Evolutionary conservation across 2,888 invertebrate genomes (phyloP).

Genomic region (Selenia dentaria): DNA sequence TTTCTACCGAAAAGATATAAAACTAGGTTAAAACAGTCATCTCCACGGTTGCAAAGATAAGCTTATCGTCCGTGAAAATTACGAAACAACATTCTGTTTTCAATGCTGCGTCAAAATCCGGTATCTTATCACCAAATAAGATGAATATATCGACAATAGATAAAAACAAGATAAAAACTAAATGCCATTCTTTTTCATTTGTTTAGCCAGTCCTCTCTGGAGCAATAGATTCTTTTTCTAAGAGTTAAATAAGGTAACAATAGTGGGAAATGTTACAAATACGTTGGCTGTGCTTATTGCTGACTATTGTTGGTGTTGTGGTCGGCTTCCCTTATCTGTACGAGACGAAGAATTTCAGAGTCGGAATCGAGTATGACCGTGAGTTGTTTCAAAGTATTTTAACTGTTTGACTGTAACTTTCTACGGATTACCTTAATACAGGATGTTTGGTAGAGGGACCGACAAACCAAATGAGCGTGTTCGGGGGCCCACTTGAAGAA

Average conservation of each 20-base stretch:
- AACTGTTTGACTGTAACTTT: too few species aligned
- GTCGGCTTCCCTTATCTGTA: conserved; percentile 48
- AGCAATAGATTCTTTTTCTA: conserved; percentile 9
- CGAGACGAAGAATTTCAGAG: conserved; percentile 57
- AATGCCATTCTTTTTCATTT: conserved; percentile 2
- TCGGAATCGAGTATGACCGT: conserved; percentile 77
- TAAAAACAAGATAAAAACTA: conserved; percentile 12
- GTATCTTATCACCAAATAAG: conserved; percentile 9
- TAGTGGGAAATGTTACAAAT: conserved; percentile 19
- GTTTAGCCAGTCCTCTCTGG: conserved; percentile 3
- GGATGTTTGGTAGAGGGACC: too few species aligned
- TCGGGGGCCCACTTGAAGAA: too few species aligned
- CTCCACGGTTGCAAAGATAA: conserved; percentile 42
- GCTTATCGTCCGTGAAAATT: conserved; percentile 28
- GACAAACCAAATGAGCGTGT: too few species aligned
- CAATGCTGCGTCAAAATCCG: conserved; percentile 41
- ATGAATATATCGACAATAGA: conserved; percentile 17
- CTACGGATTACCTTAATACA: too few species aligned
- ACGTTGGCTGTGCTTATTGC: conserved; percentile 37
- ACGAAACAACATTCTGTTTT: conserved; percentile 42
- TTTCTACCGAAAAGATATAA: background rate
- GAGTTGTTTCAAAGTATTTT: conserved; percentile 46
- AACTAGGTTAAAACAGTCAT: conserved; percentile 19
- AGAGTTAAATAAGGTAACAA: background rate
- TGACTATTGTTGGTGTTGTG: conserved; percentile 31